Base-by-base conservation (phyloP, 1,140 invertebrate species). In the Caerostris darwini region DNA sequence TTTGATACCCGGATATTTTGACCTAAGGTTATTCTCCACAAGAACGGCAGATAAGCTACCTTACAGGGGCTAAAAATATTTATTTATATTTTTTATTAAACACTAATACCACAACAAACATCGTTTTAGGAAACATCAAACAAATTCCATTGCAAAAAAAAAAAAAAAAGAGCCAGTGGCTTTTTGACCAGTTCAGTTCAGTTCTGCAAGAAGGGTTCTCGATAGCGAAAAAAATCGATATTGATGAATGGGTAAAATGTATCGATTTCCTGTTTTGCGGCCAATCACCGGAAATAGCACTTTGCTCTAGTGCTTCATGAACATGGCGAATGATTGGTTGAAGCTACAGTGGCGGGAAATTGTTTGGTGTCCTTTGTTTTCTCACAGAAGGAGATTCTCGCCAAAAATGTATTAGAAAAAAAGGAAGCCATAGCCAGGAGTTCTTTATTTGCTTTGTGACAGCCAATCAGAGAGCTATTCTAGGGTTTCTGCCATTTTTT, bases 181-280 rank as follows among this genome's bases (percentile, higher is more conserved):
- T 54, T 53, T 59, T 64, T 87, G 50, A 85, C 82, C 54, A 34
- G 3, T 8, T 85, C 17, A 56, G 14, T 10, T 61, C 58, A 6
- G 56, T 59, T 59, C 85, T 64, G 17, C 19, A 87, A 87, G 58
- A 59, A 87, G 58, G n/a, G 85, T 59, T 77, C 17, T 61, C n/a
- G n/a, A 34, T 64, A 34, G 17, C 53, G 8, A 58, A 54, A 14
- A 59, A 71, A 90, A 90, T 90, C 89, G 69, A 90, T 90, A 50
- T 50, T 54, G 89, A 90, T 90, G 89, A 90, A 90, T 90, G 89
- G 81, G 89, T 90, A 81, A 90, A 90, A 90, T n/a, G 56, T 90
- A 90, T 90, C 89, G 89, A 90, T 90, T 90, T 17, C 6, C 53
- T 69, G 34, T 58, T 54, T 53, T 53, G 10, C 34, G 71, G 89